A percentile compares a stretch with the other conserved stretches of the same genome.
These are phyloP conservation scores for Onchidella celtica DNA, from an alignment of 2,888 invertebrate species.

Conservation along the genomic window DNA sequence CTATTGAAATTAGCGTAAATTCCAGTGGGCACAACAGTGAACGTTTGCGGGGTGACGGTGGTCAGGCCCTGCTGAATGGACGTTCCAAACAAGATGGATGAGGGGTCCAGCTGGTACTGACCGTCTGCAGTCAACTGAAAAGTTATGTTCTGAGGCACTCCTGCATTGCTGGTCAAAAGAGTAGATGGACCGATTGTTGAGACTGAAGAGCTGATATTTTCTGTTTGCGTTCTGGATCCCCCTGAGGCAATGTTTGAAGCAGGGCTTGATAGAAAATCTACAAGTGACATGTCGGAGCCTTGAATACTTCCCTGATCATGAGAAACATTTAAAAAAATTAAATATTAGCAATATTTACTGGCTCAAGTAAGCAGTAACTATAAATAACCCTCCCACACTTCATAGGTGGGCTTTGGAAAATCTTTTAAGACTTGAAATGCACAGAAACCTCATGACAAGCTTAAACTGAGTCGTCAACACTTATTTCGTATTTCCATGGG, in stretches of 20 bases:
- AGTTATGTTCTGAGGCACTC: conserved; percentile 33
- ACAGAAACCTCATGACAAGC: too few species aligned
- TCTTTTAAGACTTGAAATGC: too few species aligned
- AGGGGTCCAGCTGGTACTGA: conserved; percentile 41
- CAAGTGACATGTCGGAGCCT: conserved; percentile 18
- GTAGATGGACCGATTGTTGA: conserved; percentile 28
- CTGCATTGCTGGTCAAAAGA: background rate
- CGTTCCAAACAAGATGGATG: conserved; percentile 22
- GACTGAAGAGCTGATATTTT: conserved; percentile 33
- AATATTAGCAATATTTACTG: too few species aligned
- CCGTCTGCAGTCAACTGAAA: conserved; percentile 33
- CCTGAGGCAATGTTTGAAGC: background rate
- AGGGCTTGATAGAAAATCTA: conserved; percentile 21
- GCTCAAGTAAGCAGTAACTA: too few species aligned
- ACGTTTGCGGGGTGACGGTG: conserved; percentile 11
- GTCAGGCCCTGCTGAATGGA: background rate
- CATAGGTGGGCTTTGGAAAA: too few species aligned
- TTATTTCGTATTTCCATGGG: too few species aligned
- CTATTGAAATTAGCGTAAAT: conserved; percentile 22
- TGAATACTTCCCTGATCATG: conserved; percentile 26
- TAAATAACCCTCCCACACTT: too few species aligned
- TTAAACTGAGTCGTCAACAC: too few species aligned
- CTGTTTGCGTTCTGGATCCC: background rate
- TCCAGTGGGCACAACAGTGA: conserved; percentile 35
- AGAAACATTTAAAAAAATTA: background rate